These are phyloP conservation scores for Mus caroli DNA, from an alignment of 2,797 vertebrate genomes.

Conservation along the genomic window DNA sequence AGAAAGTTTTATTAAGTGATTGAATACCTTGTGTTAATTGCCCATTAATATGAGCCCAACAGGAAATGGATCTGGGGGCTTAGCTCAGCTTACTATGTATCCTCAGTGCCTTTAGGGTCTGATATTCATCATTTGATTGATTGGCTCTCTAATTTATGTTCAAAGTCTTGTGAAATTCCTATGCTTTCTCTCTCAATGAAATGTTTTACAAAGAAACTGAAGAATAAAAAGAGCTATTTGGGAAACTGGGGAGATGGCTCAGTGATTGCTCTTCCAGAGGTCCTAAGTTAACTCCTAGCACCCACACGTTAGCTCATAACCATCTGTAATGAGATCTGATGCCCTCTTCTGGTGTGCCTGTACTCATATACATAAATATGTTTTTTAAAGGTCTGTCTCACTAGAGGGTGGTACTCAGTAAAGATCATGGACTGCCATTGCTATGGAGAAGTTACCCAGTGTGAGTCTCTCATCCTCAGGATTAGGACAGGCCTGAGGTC, in stretches of 20 bases:
- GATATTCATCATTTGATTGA: not conserved
- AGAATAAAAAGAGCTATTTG: constrained; percentile 13
- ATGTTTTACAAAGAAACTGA: constrained; percentile 42
- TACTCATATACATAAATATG: not conserved
- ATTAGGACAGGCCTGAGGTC: constrained; percentile 32
- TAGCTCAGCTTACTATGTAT: not conserved
- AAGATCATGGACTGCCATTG: constrained; percentile 3
- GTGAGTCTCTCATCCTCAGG: not conserved
- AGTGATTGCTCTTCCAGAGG: not conserved
- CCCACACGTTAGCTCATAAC: not conserved
- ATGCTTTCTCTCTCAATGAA: not conserved
- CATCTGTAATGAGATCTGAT: not conserved
- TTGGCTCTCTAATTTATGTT: not conserved
- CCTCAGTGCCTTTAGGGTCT: not conserved
- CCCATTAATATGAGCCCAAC: not conserved
- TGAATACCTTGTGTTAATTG: not conserved
- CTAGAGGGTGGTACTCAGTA: not conserved
- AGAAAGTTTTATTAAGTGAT: not conserved
- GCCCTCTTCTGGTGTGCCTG: not conserved
- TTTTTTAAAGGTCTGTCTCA: not conserved
- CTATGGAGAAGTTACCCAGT: constrained; percentile 18
- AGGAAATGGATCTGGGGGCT: not conserved
- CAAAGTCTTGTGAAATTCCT: not conserved
- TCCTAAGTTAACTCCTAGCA: not conserved
- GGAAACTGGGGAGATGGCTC: too few species aligned